Conservation (phyloP, 2,797 vertebrate genomes). For the Pangasius mekongensis region DNA sequence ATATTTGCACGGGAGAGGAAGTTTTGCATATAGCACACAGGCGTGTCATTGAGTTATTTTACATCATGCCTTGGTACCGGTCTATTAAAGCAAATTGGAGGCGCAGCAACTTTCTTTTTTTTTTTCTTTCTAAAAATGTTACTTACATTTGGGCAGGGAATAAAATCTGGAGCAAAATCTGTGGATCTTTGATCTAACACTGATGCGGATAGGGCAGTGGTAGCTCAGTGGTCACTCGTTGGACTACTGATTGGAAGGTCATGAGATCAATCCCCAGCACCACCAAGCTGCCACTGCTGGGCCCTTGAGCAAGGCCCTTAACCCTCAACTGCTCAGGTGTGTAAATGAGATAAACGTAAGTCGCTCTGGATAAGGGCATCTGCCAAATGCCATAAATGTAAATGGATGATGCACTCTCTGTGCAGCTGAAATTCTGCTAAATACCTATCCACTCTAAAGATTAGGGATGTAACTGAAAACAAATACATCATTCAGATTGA, state of each 20-base stretch:
- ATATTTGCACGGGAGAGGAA: conserved; percentile 61
- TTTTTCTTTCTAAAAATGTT: background rate
- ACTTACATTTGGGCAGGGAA: no score
- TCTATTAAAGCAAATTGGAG: conserved; percentile 45
- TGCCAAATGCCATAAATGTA: no score
- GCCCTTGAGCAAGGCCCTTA: no score
- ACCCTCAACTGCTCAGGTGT: no score
- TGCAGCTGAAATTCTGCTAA: background rate
- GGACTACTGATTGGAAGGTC: no score
- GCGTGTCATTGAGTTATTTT: conserved; percentile 46
- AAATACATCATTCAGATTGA: background rate
- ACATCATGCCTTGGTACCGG: conserved; percentile 25
- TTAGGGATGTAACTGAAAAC: background rate
- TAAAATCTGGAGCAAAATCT: background rate
- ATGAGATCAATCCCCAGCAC: no score
- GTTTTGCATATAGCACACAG: conserved; percentile 44
- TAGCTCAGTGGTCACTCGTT: no score
- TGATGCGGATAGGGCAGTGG: no score
- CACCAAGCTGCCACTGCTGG: no score
- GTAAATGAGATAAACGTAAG: no score
- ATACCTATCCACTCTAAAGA: background rate
- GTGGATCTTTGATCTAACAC: background rate
- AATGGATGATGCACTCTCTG: no score
- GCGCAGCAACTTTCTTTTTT: background rate
- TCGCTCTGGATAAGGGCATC: no score